Base-by-base conservation (phyloP, 2,888 invertebrate genomes). In the Leptarthrus brevirostris region DNA sequence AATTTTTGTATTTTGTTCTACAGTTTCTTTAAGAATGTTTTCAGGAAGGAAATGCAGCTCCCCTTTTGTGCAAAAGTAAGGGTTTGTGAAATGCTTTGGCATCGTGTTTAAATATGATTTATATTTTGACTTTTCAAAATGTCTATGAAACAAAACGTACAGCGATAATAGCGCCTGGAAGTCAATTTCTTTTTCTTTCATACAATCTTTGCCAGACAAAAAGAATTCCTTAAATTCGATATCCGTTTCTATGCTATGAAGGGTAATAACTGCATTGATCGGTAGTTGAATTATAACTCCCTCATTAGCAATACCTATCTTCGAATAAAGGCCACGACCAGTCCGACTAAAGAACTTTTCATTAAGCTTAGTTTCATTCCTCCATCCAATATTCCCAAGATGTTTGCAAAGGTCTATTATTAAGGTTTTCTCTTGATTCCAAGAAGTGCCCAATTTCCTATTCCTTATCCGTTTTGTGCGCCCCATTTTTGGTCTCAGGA, bases 131-230 rank as follows among this genome's bases (percentile, higher is more conserved):
- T 84, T 78, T 40, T 83, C 85, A 79, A 89, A 86, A 79, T 90
- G 88, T 78, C 86, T 89, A 81, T 94, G 91, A 82, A 89, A 89
- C 49, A 91, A 82, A 36, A 97, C 83, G 85, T 93, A 96, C 75
- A 92, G 85, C 3, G 93, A 89, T 78, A 96, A 83, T 22, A 93
- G 84, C 76, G 92, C 90, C 79, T 94, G 94, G 78, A 93, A 90
- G 74, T 88, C 85, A 74, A 90, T 81, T 49, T 83, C 81, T 64
- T 81, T 79, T 74, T 79, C 78, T 34, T 79, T 77, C 10, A 80
- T 79, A 3, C 80, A 49, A 1, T 79, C 73, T 3, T 70, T 76
- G 58, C 82, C 80, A n/a, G 87, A 80, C 85, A 82, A 75, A 83
- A 87, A 83, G 79, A 86, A 80, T 79, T 82, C 79, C 87, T 89